phyloP scores from a whole-genome alignment of 2,888 invertebrate genomes.

The Graphium colonna region DNA sequence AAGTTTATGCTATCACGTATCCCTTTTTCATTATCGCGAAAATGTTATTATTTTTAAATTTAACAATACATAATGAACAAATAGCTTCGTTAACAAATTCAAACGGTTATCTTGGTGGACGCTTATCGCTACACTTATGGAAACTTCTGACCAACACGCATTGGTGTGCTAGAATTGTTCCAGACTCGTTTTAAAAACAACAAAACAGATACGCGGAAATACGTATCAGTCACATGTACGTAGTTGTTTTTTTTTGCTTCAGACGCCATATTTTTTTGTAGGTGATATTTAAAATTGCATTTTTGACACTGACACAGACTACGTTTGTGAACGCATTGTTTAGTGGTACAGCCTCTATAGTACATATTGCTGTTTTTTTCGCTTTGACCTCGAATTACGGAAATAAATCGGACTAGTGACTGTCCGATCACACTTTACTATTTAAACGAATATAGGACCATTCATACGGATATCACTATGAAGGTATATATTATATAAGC shows the following conservation, averaged over 20 bases:
- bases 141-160: constrained; percentile 53
- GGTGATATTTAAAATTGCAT: not conserved
- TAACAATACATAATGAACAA: not conserved
- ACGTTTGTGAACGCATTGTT: not conserved
- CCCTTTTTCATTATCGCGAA: too few species aligned
- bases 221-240: constrained; percentile 13
- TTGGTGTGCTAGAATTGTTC: constrained; percentile 17
- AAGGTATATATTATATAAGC: not conserved
- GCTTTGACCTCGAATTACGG: not conserved
- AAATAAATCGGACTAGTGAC: not conserved
- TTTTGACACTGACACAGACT: not conserved
- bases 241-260: not conserved
- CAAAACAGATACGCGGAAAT: constrained; percentile 23
- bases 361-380: not conserved
- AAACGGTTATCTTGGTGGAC: constrained; percentile 31
- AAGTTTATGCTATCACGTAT: too few species aligned
- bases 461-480: not conserved
- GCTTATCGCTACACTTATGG: constrained; percentile 54
- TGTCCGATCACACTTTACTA: not conserved
- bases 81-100: constrained; percentile 13
- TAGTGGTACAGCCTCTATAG: not conserved
- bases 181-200: constrained; percentile 19
- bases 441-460: not conserved
- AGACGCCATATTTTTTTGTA: not conserved
- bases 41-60: not conserved